Evolutionary conservation across 92 coral and sea anemone species (phyloP), one percentile per base, ranked within the genome.

Genomic region (Heliopora coerulea): DNA sequence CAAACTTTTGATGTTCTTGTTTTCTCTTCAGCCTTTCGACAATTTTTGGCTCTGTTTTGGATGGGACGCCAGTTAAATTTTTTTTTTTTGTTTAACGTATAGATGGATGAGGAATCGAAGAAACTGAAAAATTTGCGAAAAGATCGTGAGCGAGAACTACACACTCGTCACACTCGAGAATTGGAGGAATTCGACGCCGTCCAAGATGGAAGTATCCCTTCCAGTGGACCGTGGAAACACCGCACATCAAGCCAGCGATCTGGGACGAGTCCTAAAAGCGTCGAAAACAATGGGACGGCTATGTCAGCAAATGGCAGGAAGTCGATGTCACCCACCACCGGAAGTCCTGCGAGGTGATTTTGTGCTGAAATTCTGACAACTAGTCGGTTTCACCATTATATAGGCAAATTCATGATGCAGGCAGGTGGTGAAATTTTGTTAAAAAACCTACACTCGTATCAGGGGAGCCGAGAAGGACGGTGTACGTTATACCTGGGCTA

Each of bases 41-140:
- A n/a, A n/a, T n/a, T n/a, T n/a, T n/a, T n/a, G n/a, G n/a, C n/a
- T n/a, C n/a, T n/a, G n/a, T n/a, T n/a, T n/a, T n/a, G n/a, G n/a
- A n/a, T n/a, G n/a, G n/a, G n/a, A n/a, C n/a, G n/a, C n/a, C n/a
- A n/a, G n/a, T n/a, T n/a, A n/a, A n/a, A n/a, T n/a, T n/a, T n/a
- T n/a, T n/a, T n/a, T n/a, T n/a, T n/a, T n/a, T n/a, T n/a, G n/a
- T n/a, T n/a, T n/a, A 19, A 20, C 9, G 46, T 17, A 14, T 52
- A 89, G 96, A 89, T 89, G 96, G 81, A 87, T 49, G 91, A 89
- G 64, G 96, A 89, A 37, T 81, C 96, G 13, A 88, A 83, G 30
- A 83, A 85, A 29, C 80, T 89, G 17, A 88, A 75, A 57, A 84
- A 79, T 62, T 31, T 87, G 34, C 85, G 96, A 10, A 79, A 81